Percentiles rank a stretch among this genome's conserved stretches.
phyloP scores from a whole-genome alignment of 30 jellyfish, hydroid and myxozoan species.

The Aurelia sp. region DNA sequence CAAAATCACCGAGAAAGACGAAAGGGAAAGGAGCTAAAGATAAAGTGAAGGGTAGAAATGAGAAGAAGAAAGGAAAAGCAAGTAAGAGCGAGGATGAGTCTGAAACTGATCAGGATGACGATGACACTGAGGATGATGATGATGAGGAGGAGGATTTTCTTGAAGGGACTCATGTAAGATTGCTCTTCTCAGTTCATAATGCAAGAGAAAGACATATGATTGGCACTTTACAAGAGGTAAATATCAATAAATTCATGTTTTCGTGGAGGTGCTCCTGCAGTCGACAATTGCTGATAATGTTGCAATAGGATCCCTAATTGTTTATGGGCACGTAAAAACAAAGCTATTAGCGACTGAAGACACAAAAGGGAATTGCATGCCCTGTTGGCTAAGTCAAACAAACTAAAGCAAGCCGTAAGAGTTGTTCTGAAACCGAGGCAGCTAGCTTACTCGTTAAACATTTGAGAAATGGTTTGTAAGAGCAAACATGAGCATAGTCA shows the following conservation, averaged over 20 bases:
- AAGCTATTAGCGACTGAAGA: too few relatives aligned
- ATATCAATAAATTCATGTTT: background rate
- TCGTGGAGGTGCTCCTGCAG: too few relatives aligned
- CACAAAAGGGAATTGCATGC: too few relatives aligned
- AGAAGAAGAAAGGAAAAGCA: conserved; percentile 52
- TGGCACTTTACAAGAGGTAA: conserved; percentile 64
- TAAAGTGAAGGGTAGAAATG: conserved; percentile 32
- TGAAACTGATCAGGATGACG: conserved; percentile 52
- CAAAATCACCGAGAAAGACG: background rate
- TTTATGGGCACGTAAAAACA: too few relatives aligned
- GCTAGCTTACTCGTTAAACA: too few relatives aligned
- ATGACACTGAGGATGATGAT: conserved; percentile 63
- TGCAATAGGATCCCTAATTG: too few relatives aligned
- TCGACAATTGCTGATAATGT: too few relatives aligned
- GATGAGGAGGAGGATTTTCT: conserved; percentile 50
- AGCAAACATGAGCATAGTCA: too few relatives aligned
- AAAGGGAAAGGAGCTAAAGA: conserved; percentile 29
- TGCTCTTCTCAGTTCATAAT: conserved; percentile 86
- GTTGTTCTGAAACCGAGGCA: too few relatives aligned
- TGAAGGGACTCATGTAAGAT: conserved; percentile 79
- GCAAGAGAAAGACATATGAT: conserved; percentile 83
- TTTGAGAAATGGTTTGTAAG: too few relatives aligned
- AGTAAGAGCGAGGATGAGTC: conserved; percentile 13
- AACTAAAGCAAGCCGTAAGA: too few relatives aligned
- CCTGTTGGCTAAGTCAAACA: too few relatives aligned